Evolutionary conservation across 2,797 vertebrate genomes (phyloP).

Genomic region (Oreochromis mossambicus): DNA sequence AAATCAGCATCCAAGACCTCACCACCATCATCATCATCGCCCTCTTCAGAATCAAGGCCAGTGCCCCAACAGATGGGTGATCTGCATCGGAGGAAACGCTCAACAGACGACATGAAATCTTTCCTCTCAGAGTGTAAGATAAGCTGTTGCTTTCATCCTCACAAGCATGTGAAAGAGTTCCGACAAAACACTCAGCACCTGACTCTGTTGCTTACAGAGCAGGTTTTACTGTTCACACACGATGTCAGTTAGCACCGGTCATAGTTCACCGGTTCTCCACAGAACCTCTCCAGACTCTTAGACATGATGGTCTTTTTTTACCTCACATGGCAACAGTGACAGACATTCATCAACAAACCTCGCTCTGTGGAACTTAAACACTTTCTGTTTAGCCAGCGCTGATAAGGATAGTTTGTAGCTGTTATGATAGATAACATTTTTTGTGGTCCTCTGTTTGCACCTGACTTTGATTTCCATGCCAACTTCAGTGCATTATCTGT

Average conservation of each 20-base stretch:
- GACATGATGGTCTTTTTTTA: background rate
- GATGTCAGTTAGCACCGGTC: slow-evolving; percentile 46
- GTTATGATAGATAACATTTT: background rate
- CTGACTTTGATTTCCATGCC: background rate
- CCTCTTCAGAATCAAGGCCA: slow-evolving; percentile 11
- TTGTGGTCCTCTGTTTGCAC: background rate
- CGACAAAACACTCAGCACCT: slow-evolving; percentile 16
- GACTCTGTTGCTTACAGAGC: slow-evolving; percentile 41
- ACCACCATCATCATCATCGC: slow-evolving; percentile 8
- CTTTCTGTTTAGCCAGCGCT: background rate
- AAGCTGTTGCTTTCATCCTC: slow-evolving; percentile 15
- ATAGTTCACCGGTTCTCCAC: slow-evolving; percentile 24
- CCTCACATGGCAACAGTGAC: background rate
- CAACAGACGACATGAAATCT: slow-evolving; percentile 78
- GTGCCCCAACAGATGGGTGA: slow-evolving; percentile 38
- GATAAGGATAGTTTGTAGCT: background rate
- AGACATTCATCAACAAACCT: background rate
- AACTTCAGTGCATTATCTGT: background rate
- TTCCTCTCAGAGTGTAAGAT: slow-evolving; percentile 92
- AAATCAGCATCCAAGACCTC: slow-evolving; percentile 16
- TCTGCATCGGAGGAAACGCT: slow-evolving; percentile 78
- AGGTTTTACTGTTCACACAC: slow-evolving; percentile 23
- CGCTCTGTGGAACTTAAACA: background rate
- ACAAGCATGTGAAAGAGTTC: slow-evolving; percentile 6
- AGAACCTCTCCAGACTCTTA: background rate